These are phyloP conservation scores for Dysidea cf. avara DNA, from an alignment of 37 sponge, comb jelly and placozoan species.

Conservation along the genomic window DNA sequence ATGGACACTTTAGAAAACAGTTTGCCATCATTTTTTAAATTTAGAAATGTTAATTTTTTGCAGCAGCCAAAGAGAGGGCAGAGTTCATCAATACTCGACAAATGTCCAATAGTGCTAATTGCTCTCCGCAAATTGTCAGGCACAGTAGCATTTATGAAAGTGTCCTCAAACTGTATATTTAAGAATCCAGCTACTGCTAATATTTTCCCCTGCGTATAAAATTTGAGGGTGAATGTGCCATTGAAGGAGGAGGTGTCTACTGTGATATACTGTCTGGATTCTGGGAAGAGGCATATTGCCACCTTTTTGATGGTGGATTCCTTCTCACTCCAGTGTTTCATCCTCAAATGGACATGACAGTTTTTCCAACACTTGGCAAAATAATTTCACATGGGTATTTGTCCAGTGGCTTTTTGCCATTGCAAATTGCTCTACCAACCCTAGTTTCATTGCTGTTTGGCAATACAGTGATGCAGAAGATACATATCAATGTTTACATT, in stretches of 20 bases:
- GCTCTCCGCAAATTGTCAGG: no score
- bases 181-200: constrained; percentile 12
- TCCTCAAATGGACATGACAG: constrained; percentile 3
- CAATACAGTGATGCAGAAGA: background rate
- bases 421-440: constrained; percentile 19
- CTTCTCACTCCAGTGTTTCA: constrained; percentile 16
- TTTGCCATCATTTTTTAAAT: no score
- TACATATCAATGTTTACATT: background rate
- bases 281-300: constrained; percentile 11
- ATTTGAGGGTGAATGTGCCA: constrained; percentile 19
- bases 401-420: constrained; percentile 2
- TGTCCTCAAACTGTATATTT: constrained; percentile 11
- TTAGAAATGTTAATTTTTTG: no score
- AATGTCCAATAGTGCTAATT: no score
- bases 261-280: constrained; percentile 33
- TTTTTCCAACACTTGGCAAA: constrained; percentile 5
- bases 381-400: constrained; percentile 30
- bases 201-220: constrained; percentile 19
- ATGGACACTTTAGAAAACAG: no score
- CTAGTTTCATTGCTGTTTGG: constrained; percentile 8
- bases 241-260: constrained; percentile 26
- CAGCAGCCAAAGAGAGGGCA: no score
- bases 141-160: constrained; percentile 14
- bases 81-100: no score
- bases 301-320: constrained; percentile 16